Conservation (phyloP, 64 coral and sea anemone species). For the Montipora cactus region DNA sequence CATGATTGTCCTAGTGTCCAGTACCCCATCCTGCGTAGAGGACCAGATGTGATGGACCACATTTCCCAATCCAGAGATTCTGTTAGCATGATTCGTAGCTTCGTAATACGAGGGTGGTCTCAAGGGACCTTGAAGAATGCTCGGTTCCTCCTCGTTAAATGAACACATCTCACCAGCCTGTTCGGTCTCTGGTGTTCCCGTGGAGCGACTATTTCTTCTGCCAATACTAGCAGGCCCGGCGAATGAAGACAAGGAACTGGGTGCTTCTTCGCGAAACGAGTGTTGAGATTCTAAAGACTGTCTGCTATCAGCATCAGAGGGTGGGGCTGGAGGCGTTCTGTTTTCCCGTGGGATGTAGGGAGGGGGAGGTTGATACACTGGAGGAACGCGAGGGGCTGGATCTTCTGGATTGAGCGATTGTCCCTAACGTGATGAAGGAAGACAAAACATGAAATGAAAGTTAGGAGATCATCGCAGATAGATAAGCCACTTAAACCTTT, state of each 20-base stretch:
- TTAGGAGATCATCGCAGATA: too few species aligned
- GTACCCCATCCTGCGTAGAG: background rate
- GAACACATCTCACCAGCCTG: conserved; percentile 74
- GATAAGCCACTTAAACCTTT: too few species aligned
- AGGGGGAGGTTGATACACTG: conserved; percentile 51
- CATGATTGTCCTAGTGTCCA: background rate
- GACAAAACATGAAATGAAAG: too few species aligned
- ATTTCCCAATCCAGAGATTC: background rate
- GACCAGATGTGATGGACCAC: conserved; percentile 2
- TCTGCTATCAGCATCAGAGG: conserved; percentile 47
- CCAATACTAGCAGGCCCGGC: conserved; percentile 31
- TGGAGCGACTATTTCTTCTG: conserved; percentile 26
- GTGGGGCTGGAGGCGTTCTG: conserved; percentile 37
- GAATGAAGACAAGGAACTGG: conserved; percentile 67
- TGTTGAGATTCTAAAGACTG: conserved; percentile 56
- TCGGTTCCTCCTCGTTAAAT: conserved; percentile 86
- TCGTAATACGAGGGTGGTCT: conserved; percentile 73
- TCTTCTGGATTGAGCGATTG: background rate
- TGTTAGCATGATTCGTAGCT: conserved; percentile 40
- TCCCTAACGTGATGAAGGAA: background rate
- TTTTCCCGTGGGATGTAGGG: conserved; percentile 37
- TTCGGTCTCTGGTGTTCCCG: conserved; percentile 57
- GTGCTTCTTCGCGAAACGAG: conserved; percentile 91
- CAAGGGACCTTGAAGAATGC: conserved; percentile 58
- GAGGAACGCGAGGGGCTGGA: background rate